A percentile compares a stretch with the other conserved stretches of the same genome.
These are phyloP conservation scores for Microplitis deprimator DNA, from an alignment of 2,888 invertebrate genomes.

Conservation along the genomic window DNA sequence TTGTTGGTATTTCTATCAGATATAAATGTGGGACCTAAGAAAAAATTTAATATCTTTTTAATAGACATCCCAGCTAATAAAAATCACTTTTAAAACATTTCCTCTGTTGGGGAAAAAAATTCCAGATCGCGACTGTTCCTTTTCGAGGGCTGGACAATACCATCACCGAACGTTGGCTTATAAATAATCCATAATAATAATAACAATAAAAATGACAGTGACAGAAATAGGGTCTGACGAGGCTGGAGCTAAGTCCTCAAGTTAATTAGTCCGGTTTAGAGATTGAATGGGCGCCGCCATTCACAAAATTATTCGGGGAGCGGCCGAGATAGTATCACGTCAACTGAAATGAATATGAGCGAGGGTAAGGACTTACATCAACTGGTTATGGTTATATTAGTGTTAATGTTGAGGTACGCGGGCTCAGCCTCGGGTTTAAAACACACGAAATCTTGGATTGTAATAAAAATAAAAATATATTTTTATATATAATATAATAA, in stretches of 20 bases:
- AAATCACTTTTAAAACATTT: not conserved
- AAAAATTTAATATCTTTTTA: conserved; percentile 21
- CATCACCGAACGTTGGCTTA: too few species aligned
- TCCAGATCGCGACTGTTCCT: not conserved
- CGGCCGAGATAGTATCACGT: conserved; percentile 49
- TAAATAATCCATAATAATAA: conserved; percentile 35
- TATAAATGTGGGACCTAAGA: conserved; percentile 15
- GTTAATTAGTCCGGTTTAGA: conserved; percentile 60
- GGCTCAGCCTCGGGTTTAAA: not conserved
- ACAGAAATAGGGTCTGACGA: conserved; percentile 15
- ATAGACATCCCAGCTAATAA: not conserved
- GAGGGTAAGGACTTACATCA: conserved; percentile 44
- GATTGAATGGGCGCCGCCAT: conserved; percentile 52
- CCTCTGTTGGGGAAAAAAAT: not conserved
- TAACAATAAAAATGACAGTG: conserved; percentile 44
- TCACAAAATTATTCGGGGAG: conserved; percentile 53
- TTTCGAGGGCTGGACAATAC: too few species aligned
- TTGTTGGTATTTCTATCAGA: conserved; percentile 6
- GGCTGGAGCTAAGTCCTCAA: conserved; percentile 48
- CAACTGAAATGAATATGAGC: conserved; percentile 36
- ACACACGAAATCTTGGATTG: too few species aligned
- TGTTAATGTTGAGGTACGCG: conserved; percentile 58
- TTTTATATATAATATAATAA: too few species aligned
- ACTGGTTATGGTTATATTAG: conserved; percentile 53
- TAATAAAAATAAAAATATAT: too few species aligned